Evolutionary conservation across 2,888 invertebrate genomes (phyloP), one percentile per base, ranked within the genome.

Genomic region (Athetis lepigone): DNA sequence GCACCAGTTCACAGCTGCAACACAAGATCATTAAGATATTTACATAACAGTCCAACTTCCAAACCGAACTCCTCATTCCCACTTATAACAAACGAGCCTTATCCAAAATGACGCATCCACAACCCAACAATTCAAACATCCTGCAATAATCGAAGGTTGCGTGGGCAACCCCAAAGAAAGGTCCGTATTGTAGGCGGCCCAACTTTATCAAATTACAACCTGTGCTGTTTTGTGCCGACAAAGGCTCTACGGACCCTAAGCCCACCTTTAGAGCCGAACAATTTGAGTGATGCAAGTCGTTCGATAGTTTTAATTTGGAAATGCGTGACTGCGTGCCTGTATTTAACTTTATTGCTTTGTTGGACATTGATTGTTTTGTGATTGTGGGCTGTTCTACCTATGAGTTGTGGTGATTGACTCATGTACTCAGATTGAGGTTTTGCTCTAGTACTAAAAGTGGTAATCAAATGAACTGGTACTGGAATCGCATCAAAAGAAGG

Each of bases 161-260:
- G 94, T 94, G 94, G 94, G 94, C 83, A 82, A 87, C 89, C 89
- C 90, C 88, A 90, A 92, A 91, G 90, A 92, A 92, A 90, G 90
- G 88, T 84, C 88, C 88, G 87, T 89, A 88, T 92, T 87, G 92
- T 91, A 93, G 94, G 94, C 94, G 94, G 91, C 87, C 84, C 88
- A 87, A 90, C 91, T 93, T 93, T 94, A 95, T 94, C 94, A 94
- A 94, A 95, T 94, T 94, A 94, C 93, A 92, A 91, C 93, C 91
- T 93, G 91, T 90, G 92, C 92, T 90, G 91, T 94, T 93, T 92
- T 91, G 90, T 90, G 90, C 94, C 94, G 93, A 93, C 94, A 95
- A 95, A 94, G 93, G 86, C 82, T 69, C 85, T 86, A 87, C 85
- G 86, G 83, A 83, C 83, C 80, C 84, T 80, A 42, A 79, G 85